Percentiles rank a stretch among this genome's conserved stretches.
Evolutionary conservation across 1,140 invertebrate species (phyloP).

Genomic region (Magallana ariakensis): DNA sequence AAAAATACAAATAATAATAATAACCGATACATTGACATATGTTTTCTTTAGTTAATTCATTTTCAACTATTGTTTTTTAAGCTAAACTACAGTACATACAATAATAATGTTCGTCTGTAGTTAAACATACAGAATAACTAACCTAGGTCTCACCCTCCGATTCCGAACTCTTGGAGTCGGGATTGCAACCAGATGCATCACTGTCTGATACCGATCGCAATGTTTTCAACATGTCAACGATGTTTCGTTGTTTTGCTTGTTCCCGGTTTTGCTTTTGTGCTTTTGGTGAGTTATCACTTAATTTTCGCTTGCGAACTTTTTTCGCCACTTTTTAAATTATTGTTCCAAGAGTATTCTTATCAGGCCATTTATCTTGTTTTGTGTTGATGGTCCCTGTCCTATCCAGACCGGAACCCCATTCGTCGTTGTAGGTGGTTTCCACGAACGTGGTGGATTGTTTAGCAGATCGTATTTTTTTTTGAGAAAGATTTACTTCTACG

Average conservation of each 20-base stretch:
- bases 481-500: neutral
- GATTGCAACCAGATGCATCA: neutral
- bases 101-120: too few relatives aligned
- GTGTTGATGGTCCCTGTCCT: neutral
- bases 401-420: neutral
- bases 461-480: neutral
- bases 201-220: neutral
- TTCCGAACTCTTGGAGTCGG: neutral
- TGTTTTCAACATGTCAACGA: neutral
- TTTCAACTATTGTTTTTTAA: too few relatives aligned
- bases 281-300: neutral
- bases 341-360: neutral
- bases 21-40: too few relatives aligned
- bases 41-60: too few relatives aligned
- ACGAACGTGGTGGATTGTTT: neutral
- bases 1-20: too few relatives aligned
- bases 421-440: neutral
- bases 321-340: neutral
- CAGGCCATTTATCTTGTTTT: neutral
- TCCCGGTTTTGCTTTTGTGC: neutral
- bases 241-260: neutral
- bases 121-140: too few relatives aligned
- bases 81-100: too few relatives aligned
- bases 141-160: too few relatives aligned
- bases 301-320: neutral